A percentile compares a stretch with the other conserved stretches of the same genome.
These are phyloP conservation scores for Lycophotia porphyrea DNA, from an alignment of 2,888 invertebrate genomes.

Conservation along the genomic window DNA sequence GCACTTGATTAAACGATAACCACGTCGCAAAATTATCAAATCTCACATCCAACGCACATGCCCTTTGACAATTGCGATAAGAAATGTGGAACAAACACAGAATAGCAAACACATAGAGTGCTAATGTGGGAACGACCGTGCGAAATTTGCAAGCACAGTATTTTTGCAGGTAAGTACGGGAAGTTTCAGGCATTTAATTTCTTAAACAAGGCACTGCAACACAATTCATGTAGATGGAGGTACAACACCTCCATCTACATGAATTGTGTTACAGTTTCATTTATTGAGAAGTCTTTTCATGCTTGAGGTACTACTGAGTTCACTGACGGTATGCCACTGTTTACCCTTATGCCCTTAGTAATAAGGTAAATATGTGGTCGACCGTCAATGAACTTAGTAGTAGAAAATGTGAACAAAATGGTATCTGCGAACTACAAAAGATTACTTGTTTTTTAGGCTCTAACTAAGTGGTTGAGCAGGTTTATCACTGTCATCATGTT, in stretches of 20 bases:
- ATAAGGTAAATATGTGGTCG: no score
- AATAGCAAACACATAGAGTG: conserved; percentile 28
- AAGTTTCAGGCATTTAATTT: background rate
- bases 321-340: no score
- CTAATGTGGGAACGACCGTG: conserved; percentile 27
- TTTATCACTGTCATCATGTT: background rate
- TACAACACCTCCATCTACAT: background rate
- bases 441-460: background rate
- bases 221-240: no score
- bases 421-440: no score
- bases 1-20: conserved; percentile 49
- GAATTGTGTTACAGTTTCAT: background rate
- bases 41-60: conserved; percentile 54
- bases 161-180: background rate
- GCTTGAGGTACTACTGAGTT: no score
- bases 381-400: no score
- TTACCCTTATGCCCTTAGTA: no score
- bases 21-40: conserved; percentile 59
- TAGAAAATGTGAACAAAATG: background rate
- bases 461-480: background rate
- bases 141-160: background rate
- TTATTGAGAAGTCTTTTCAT: background rate
- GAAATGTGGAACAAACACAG: conserved; percentile 37
- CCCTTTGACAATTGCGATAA: conserved; percentile 59
- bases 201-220: no score